Percentiles rank a stretch among this genome's conserved stretches.
phyloP scores from a whole-genome alignment of 2,888 invertebrate genomes.

The Physocephala rufipes region DNA sequence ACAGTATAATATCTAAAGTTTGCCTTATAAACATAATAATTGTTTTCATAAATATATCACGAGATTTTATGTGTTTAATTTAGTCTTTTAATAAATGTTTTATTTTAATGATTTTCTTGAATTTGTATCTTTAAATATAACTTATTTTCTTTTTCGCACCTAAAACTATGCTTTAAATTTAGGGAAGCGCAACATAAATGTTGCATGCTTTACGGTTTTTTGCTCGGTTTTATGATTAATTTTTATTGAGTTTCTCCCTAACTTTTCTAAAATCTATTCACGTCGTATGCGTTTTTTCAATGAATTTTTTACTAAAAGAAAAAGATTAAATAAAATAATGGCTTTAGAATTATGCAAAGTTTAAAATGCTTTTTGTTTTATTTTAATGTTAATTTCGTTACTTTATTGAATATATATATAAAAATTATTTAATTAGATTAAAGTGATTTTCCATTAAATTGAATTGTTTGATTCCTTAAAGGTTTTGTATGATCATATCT shows the following conservation, averaged over 20 bases:
- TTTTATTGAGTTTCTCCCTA: neutral
- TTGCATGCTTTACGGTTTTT: neutral
- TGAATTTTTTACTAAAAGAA: too few relatives aligned
- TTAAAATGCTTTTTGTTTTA: neutral
- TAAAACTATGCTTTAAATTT: neutral
- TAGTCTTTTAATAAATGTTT: too few relatives aligned
- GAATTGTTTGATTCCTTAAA: too few relatives aligned
- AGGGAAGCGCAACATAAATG: neutral
- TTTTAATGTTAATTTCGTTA: neutral
- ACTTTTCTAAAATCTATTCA: neutral
- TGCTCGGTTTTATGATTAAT: neutral
- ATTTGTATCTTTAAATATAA: neutral
- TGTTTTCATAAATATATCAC: neutral
- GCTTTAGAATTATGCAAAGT: neutral
- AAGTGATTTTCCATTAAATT: too few relatives aligned
- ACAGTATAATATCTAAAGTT: neutral
- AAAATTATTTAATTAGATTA: neutral
- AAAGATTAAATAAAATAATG: too few relatives aligned
- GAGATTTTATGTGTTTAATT: too few relatives aligned
- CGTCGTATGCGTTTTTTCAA: slow-evolving; percentile 25
- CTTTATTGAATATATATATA: neutral
- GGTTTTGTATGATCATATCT: too few relatives aligned
- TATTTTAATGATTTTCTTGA: neutral
- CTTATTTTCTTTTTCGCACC: neutral
- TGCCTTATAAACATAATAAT: neutral